Conservation (phyloP, 2,888 invertebrate species). For the Hirtodrosophila cameraria region DNA sequence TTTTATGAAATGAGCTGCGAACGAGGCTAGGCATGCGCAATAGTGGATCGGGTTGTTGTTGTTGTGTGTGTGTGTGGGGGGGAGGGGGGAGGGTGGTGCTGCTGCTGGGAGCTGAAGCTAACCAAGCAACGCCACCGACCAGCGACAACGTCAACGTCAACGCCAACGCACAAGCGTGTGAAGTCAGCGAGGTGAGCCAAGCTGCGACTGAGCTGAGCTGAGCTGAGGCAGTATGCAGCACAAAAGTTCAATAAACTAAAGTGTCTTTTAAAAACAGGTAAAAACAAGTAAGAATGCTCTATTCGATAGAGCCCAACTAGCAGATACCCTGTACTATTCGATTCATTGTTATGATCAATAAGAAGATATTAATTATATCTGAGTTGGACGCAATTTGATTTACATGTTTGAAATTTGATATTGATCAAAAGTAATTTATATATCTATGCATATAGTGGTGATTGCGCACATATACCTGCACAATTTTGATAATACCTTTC, state of each 20-base stretch:
- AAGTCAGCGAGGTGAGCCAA: constrained; percentile 28
- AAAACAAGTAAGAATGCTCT: constrained; percentile 50
- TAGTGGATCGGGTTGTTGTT: constrained; percentile 43
- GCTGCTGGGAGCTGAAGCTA: constrained; percentile 20
- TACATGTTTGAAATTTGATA: no score
- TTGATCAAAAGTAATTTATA: no score
- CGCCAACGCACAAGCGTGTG: constrained; percentile 57
- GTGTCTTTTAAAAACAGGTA: constrained; percentile 66
- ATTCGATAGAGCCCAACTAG: constrained; percentile 14
- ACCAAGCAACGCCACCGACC: constrained; percentile 32
- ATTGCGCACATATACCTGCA: no score
- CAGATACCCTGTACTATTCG: constrained; percentile 23
- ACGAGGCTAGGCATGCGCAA: constrained; percentile 75
- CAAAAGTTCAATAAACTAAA: constrained; percentile 79
- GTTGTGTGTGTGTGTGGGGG: no score
- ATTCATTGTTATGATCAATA: no score
- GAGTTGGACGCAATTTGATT: no score
- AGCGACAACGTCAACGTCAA: constrained; percentile 22
- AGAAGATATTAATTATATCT: no score
- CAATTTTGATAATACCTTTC: not conserved
- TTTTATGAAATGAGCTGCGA: constrained; percentile 71
- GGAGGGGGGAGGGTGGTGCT: not conserved
- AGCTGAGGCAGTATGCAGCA: constrained; percentile 62
- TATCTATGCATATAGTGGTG: no score
- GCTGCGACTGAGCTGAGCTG: constrained; percentile 18